Evolutionary conservation across 2,113 vertebrate genomes (phyloP).

Genomic region (Siniperca knerii): DNA sequence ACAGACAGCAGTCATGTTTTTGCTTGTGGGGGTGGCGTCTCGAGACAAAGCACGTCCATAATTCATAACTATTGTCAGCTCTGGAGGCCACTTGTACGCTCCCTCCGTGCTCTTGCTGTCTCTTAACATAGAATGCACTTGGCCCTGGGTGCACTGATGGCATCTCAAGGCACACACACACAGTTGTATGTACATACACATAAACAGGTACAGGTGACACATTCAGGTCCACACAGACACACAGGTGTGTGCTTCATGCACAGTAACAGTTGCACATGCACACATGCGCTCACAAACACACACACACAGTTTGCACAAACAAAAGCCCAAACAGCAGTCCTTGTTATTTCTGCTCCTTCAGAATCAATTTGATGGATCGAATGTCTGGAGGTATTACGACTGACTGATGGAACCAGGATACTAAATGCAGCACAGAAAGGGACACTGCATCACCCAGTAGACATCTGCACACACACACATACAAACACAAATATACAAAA

Average conservation of each 20-base stretch:
- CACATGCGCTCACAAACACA: background rate
- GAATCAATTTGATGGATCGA: slow-evolving; percentile 81
- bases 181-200: slow-evolving; percentile 51
- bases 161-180: slow-evolving; percentile 53
- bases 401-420: slow-evolving; percentile 75
- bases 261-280: slow-evolving; percentile 40
- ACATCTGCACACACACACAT: slow-evolving; percentile 18
- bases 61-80: slow-evolving; percentile 70
- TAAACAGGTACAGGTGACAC: slow-evolving; percentile 31
- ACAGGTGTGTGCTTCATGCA: slow-evolving; percentile 40
- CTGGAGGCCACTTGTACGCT: slow-evolving; percentile 61
- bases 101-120: slow-evolving; percentile 48
- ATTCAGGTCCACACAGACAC: slow-evolving; percentile 38
- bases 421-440: slow-evolving; percentile 65
- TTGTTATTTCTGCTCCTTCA: slow-evolving; percentile 71
- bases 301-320: slow-evolving; percentile 48
- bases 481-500: background rate
- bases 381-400: slow-evolving; percentile 76
- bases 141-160: slow-evolving; percentile 54
- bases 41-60: slow-evolving; percentile 71
- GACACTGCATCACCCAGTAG: slow-evolving; percentile 59
- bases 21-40: slow-evolving; percentile 54
- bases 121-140: slow-evolving; percentile 57
- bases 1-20: slow-evolving; percentile 63
- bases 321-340: slow-evolving; percentile 58